A percentile compares a stretch with the other conserved stretches of the same genome.
These are phyloP conservation scores for Ophion obscuratus DNA, from an alignment of 2,888 invertebrate genomes.

Conservation along the genomic window DNA sequence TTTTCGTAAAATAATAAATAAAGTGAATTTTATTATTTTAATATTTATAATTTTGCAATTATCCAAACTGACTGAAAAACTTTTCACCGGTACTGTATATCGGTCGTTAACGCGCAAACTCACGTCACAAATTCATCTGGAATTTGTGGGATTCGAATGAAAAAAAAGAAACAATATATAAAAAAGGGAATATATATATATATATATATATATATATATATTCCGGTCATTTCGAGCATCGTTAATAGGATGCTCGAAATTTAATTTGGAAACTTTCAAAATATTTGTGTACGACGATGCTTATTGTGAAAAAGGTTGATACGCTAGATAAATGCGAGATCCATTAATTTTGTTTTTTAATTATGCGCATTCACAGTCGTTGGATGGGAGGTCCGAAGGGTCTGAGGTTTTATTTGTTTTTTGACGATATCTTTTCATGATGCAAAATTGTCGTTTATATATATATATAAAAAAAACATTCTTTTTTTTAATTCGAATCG, in stretches of 20 bases:
- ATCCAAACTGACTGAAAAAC: no score
- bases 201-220: no score
- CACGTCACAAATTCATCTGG: slow-evolving; percentile 8
- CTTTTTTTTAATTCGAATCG: neutral
- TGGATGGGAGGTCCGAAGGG: neutral
- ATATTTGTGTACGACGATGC: neutral
- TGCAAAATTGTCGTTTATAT: neutral
- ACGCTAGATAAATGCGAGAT: no score
- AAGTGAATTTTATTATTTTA: no score
- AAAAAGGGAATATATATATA: no score
- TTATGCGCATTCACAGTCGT: neutral
- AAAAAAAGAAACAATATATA: neutral
- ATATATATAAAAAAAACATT: neutral
- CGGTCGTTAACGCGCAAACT: slow-evolving; percentile 53
- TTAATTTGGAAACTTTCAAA: neutral
- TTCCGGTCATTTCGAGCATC: neutral
- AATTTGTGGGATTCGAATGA: slow-evolving; percentile 31
- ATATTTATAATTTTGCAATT: no score
- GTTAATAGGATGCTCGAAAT: neutral
- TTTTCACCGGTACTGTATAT: neutral
- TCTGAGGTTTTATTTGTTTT: neutral
- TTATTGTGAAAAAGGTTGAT: neutral
- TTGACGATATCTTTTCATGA: neutral
- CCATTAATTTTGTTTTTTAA: neutral
- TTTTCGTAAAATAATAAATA: no score